A percentile compares a stretch with the other conserved stretches of the same genome.
phyloP scores from a whole-genome alignment of 2,113 vertebrate species.

The Nanorana parkeri region DNA sequence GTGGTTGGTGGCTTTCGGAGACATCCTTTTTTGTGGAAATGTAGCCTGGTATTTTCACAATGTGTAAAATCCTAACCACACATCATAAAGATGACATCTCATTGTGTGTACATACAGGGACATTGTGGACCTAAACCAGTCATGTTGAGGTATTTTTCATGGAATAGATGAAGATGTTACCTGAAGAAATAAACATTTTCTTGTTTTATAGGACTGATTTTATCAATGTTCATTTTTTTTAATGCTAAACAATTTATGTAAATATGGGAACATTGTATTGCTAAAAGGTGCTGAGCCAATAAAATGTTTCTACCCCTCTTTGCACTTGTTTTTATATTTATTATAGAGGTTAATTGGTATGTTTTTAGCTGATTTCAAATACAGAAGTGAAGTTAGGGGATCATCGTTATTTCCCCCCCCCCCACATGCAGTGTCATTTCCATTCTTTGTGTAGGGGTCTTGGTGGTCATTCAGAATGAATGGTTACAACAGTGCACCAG shows the following conservation, averaged over 20 bases:
- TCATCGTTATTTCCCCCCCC: no score
- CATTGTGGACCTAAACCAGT: neutral
- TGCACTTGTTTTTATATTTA: neutral
- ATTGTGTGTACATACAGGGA: neutral
- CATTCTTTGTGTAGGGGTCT: no score
- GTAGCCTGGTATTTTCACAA: neutral
- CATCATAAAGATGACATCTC: neutral
- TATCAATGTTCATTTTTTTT: slow-evolving; percentile 1
- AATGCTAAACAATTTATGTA: neutral
- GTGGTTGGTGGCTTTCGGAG: neutral
- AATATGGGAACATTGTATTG: slow-evolving; percentile 11
- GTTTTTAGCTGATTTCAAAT: no score
- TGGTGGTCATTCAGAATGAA: no score
- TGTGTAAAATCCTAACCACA: no score
- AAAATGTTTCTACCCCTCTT: slow-evolving; percentile 15
- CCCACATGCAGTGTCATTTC: no score
- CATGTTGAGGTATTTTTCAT: neutral
- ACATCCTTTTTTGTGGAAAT: neutral
- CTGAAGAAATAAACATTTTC: neutral
- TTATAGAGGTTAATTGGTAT: no score
- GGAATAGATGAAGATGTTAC: neutral
- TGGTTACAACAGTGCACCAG: no score
- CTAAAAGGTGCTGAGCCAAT: neutral
- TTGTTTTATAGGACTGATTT: slow-evolving; percentile 1
- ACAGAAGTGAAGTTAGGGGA: no score